These are phyloP conservation scores for Globia sparganii DNA, from an alignment of 2,888 invertebrate species.

Conservation along the genomic window DNA sequence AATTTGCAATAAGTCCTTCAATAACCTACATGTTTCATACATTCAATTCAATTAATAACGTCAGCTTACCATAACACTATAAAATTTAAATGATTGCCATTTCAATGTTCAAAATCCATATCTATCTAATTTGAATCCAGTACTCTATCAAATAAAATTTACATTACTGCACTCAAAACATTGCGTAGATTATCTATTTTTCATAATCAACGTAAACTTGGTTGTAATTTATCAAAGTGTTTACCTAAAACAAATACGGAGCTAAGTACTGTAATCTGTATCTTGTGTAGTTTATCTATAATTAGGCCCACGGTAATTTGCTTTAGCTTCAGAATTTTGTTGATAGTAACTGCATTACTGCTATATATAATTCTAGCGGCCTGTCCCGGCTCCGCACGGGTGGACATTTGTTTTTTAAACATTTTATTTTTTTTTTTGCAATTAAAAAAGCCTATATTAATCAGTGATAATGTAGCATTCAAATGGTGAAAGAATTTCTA, in stretches of 20 bases:
- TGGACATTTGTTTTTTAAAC: too few relatives aligned
- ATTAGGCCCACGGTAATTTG: slow-evolving; percentile 20
- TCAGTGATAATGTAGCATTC: too few relatives aligned
- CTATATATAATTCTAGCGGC: too few relatives aligned
- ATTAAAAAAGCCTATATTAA: too few relatives aligned
- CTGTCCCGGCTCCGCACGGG: too few relatives aligned
- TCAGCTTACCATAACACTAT: slow-evolving; percentile 6
- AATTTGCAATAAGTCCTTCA: slow-evolving; percentile 6
- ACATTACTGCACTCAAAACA: slow-evolving; percentile 42
- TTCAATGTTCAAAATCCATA: slow-evolving; percentile 34
- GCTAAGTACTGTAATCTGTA: slow-evolving; percentile 31
- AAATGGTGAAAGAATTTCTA: too few relatives aligned
- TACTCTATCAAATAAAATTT: slow-evolving; percentile 54
- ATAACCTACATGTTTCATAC: background rate
- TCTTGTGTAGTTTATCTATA: slow-evolving; percentile 21
- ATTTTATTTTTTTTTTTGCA: too few relatives aligned
- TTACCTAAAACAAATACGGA: slow-evolving; percentile 54
- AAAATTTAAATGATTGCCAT: slow-evolving; percentile 22
- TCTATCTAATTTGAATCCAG: slow-evolving; percentile 49
- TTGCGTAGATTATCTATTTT: slow-evolving; percentile 52
- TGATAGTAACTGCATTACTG: background rate
- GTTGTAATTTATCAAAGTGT: slow-evolving; percentile 50
- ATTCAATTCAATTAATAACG: slow-evolving; percentile 9
- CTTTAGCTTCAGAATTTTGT: background rate
- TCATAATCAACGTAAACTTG: slow-evolving; percentile 54